These are phyloP conservation scores for Thera obeliscata DNA, from an alignment of 2,888 invertebrate genomes.

Conservation along the genomic window DNA sequence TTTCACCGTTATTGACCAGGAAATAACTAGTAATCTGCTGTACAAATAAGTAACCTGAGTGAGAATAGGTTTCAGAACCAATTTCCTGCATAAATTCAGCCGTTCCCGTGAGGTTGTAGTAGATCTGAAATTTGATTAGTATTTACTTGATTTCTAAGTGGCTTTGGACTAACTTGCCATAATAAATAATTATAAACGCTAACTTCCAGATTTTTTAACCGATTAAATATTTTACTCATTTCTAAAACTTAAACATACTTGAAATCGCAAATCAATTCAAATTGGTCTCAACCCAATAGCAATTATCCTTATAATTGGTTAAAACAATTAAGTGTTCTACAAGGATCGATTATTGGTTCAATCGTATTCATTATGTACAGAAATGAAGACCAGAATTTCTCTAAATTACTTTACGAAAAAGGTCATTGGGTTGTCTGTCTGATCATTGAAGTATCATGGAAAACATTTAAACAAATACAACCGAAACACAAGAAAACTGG, in stretches of 20 bases:
- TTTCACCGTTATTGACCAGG: too few relatives aligned
- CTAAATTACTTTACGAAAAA: neutral
- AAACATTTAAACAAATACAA: neutral
- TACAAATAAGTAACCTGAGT: neutral
- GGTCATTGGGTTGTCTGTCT: neutral
- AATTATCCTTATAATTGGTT: neutral
- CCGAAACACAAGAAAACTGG: too few relatives aligned
- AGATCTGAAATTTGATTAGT: conserved; percentile 19
- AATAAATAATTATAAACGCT: neutral
- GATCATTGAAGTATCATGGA: neutral
- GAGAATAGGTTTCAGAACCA: neutral
- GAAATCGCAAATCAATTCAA: too few relatives aligned
- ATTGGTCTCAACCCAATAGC: neutral
- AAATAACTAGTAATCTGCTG: neutral
- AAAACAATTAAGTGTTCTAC: conserved; percentile 1
- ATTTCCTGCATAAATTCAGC: neutral
- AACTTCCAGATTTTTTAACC: neutral
- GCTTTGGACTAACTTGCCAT: conserved; percentile 13
- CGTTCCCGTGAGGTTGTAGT: conserved; percentile 19
- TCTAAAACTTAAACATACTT: neutral
- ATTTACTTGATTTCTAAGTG: conserved; percentile 14
- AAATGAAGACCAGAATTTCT: neutral
- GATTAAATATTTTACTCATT: neutral
- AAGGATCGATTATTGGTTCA: neutral
- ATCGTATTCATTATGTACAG: conserved; percentile 2